Evolutionary conservation across 2,888 invertebrate species (phyloP), one percentile per base, ranked within the genome.

Genomic region (Adelphocoris suturalis): DNA sequence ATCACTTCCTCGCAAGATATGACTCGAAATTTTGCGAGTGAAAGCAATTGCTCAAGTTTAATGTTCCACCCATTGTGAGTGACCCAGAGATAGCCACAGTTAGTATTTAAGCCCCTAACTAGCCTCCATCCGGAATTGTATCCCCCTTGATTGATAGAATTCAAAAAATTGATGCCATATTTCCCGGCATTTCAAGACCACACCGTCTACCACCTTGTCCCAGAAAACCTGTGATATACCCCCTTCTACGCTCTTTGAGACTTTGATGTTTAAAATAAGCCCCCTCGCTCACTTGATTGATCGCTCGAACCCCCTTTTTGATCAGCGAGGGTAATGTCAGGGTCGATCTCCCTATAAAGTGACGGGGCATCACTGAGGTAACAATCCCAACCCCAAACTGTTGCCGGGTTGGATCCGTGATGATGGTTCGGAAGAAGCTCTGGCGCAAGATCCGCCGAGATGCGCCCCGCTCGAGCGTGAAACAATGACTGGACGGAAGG

Each of bases 391-490:
- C n/a, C 19, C 23, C 23, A 23, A 68, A 68, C 16, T 5, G 5
- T n/a, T 13, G 23, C 12, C 68, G 68, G 68, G 68, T n/a, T 3
- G 61, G 61, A 61, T 19, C 37, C 61, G 9, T 3, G 61, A 61
- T 61, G 61, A 68, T 23, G 19, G 12, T 11, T 68, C 61, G 13
- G 52, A 52, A 37, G 37, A 16, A 52, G 52, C 16, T 61, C 68
- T 68, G 68, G 68, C 68, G 68, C 68, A 68, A 68, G 68, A 27
- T 68, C 68, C 68, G 61, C 9, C 61, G 61, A 61, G 16, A 19
- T 19, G 23, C 23, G 68, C 23, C 27, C 19, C 68, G 23, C 3
- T 11, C 68, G 68, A 68, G 57, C 57, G 68, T 68, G 68, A 27
- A 68, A 68, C 68, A 68, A 68, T 68, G 68, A 23, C n/a, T 23